Percentiles rank a stretch among this genome's conserved stretches.
phyloP scores from a whole-genome alignment of 2,113 vertebrate species.

The Trachemys scripta region DNA sequence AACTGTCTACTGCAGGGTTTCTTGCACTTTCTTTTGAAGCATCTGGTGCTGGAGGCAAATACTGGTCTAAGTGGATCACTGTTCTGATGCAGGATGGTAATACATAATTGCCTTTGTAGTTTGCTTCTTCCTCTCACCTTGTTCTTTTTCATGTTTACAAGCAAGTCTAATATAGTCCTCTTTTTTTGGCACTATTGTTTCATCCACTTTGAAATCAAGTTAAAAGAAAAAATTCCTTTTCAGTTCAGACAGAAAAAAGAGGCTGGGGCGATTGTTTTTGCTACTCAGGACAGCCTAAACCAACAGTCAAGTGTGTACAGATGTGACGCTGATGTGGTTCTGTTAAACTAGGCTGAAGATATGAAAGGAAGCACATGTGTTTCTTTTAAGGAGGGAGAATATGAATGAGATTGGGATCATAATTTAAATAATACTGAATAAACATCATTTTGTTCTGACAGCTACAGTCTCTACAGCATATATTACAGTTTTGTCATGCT shows the following conservation, averaged over 20 bases:
- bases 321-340: constrained; percentile 2
- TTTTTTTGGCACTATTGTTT: background rate
- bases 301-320: background rate
- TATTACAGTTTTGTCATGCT: constrained; percentile 58
- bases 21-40: background rate
- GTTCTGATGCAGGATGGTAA: background rate
- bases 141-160: background rate
- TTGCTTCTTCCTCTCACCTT: background rate
- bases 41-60: background rate
- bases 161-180: background rate
- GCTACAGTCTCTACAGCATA: constrained; percentile 9
- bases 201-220: background rate
- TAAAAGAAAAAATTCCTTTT: background rate
- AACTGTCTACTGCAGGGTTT: background rate
- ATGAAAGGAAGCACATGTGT: constrained; percentile 16
- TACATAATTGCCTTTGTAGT: background rate
- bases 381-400: constrained; percentile 38
- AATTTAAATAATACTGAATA: constrained; percentile 49
- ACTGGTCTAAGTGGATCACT: background rate
- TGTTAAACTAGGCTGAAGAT: background rate
- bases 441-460: background rate
- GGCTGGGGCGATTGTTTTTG: background rate
- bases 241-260: background rate
- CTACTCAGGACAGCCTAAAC: background rate
- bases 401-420: constrained; percentile 15